Conservation (phyloP, 2,888 invertebrate genomes). For the Alsophila aescularia region DNA sequence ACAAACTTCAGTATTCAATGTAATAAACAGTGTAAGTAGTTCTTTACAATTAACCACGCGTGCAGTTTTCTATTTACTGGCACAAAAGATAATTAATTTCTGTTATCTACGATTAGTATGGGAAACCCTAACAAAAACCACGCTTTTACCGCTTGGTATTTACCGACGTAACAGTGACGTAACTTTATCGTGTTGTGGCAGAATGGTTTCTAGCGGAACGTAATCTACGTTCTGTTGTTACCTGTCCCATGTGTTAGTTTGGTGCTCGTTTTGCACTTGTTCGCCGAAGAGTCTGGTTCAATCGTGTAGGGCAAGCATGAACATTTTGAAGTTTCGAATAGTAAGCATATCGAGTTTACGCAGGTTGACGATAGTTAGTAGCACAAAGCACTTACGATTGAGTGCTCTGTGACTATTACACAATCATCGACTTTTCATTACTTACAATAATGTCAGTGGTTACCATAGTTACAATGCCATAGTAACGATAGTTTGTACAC, state of each 20-base stretch:
- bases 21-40: not conserved
- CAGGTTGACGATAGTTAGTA: no score
- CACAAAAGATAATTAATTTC: not conserved
- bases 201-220: conserved; percentile 15
- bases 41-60: not conserved
- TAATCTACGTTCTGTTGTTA: not conserved
- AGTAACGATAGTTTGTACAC: no score
- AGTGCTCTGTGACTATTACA: no score
- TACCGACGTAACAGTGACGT: conserved; percentile 12
- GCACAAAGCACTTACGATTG: no score
- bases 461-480: no score
- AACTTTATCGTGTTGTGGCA: conserved; percentile 11
- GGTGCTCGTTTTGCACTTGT: no score
- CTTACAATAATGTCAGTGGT: no score
- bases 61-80: conserved; percentile 1
- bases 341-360: no score
- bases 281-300: no score
- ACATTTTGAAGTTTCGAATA: no score
- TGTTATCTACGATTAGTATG: conserved; percentile 15
- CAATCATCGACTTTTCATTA: no score
- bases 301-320: no score
- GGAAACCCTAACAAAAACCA: conserved; percentile 14
- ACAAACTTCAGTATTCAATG: not conserved
- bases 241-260: not conserved
- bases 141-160: conserved; percentile 12